Base-by-base conservation (phyloP, 2,113 vertebrate species). In the Cacatua alba region DNA sequence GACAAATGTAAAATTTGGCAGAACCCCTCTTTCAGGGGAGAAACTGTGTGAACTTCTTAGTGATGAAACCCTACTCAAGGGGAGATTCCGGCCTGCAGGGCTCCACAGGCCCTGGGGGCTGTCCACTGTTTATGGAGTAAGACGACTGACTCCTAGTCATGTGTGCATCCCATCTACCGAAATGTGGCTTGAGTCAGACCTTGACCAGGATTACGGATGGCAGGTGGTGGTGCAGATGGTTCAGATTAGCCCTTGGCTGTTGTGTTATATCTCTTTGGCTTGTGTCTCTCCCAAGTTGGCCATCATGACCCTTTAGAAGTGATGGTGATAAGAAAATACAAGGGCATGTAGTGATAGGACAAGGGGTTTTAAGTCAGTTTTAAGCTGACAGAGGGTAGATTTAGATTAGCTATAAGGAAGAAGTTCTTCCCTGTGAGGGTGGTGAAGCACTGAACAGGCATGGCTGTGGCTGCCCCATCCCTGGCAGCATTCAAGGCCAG, bases 301-400 rank as follows among this genome's bases (percentile, higher is more conserved):
- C 33, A 59, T 24, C 21, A 23, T 35, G 57, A 59, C 57, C 13
- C 65, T 83, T 91, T 60, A 69, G 64, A 35, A 49, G 55, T 60
- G 91, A 17, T 57, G 71, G 39, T 39, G 76, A 71, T 64, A 33
- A 69, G n/a, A 79, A 97, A 96, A 91, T 86, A 84, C 21, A 37
- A 46, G 13, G 13, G 23, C 37, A 51, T 31, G 43, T n/a, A 39
- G 11, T 39, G 28, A 44, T 57, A 59, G 64, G 19, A 31, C 37
- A 31, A 70, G 33, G 18, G 11, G 18, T 41, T 41, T 41, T 41
- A 41, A 41, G 41, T 41, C 41, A 10, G 35, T 20, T 64, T 92
- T 57, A 57, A n/a, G 37, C 33, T 87, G 49, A 39, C 69, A 70
- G 35, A 57, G 23, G 18, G 23, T 19, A 26, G 2, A 3, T 59